Conservation (phyloP, 1,140 invertebrate species). For the Papilio polyxenes region DNA sequence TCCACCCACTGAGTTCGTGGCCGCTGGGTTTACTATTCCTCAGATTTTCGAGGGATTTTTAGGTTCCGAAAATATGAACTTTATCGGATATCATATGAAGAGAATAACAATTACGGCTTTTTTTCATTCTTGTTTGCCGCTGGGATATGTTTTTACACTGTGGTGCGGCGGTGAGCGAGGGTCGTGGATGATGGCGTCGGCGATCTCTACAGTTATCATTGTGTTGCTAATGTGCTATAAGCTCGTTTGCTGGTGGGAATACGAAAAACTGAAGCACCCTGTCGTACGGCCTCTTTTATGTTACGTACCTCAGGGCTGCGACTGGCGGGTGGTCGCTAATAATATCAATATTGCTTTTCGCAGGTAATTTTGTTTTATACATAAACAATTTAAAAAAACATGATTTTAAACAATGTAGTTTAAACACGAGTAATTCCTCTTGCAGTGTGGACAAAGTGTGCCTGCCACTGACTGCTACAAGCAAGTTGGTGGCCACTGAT, state of each 20-base stretch:
- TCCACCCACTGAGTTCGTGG: conserved; percentile 88
- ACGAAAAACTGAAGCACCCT: conserved; percentile 88
- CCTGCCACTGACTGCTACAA: conserved; percentile 85
- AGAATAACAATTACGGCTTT: conserved; percentile 84
- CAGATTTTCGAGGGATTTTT: conserved; percentile 84
- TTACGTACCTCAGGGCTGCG: conserved; percentile 83
- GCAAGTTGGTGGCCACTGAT: conserved; percentile 88
- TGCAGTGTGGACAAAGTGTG: conserved; percentile 88
- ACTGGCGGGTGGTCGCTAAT: conserved; percentile 85
- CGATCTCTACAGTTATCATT: conserved; percentile 59
- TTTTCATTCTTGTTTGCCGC: conserved; percentile 85
- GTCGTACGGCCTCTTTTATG: conserved; percentile 84
- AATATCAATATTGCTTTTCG: conserved; percentile 90
- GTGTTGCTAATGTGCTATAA: conserved; percentile 69
- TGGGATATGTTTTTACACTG: conserved; percentile 83
- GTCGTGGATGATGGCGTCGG: conserved; percentile 66
- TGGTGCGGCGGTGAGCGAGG: conserved; percentile 60
- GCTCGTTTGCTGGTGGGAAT: conserved; percentile 84
- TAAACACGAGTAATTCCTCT: conserved; percentile 45
- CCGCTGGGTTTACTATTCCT: conserved; percentile 87
- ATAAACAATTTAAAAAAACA: not conserved
- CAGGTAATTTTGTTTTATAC: conserved; percentile 75
- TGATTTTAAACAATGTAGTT: not conserved
- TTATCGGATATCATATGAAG: conserved; percentile 87
- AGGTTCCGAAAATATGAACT: conserved; percentile 85